Conservation (phyloP, 2,113 vertebrate genomes). For the Argyrosomus japonicus region DNA sequence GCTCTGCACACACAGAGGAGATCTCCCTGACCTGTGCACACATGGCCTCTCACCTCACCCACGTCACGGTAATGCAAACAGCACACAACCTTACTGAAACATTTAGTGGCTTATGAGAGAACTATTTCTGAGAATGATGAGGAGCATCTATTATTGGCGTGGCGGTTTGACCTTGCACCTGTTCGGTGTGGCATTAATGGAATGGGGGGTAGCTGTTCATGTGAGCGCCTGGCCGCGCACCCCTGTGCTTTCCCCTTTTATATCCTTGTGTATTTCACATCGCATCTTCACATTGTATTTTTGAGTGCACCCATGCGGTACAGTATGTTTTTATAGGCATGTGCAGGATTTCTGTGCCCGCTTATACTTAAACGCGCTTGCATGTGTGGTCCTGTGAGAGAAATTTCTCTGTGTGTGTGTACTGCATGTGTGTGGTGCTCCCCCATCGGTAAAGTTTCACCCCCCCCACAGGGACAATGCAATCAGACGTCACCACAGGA, state of each 20-base stretch:
- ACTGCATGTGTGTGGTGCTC: constrained; percentile 59
- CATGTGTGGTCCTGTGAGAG: constrained; percentile 39
- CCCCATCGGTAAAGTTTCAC: constrained; percentile 68
- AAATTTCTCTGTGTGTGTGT: constrained; percentile 31
- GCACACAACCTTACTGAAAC: constrained; percentile 63
- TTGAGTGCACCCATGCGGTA: constrained; percentile 21
- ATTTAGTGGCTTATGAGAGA: constrained; percentile 70
- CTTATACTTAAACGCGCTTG: constrained; percentile 22
- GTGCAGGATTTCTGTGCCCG: constrained; percentile 1
- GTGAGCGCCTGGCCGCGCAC: constrained; percentile 28
- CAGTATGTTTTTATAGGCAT: constrained; percentile 25
- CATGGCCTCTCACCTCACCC: constrained; percentile 68
- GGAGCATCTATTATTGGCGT: constrained; percentile 75
- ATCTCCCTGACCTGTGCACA: constrained; percentile 64
- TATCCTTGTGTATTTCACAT: constrained; percentile 50
- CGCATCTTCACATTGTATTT: constrained; percentile 36
- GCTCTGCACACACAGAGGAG: constrained; percentile 61
- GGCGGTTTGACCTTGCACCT: constrained; percentile 80
- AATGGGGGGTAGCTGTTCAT: constrained; percentile 39
- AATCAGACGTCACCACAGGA: constrained; percentile 85
- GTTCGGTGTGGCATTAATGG: constrained; percentile 69
- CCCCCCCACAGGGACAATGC: constrained; percentile 76
- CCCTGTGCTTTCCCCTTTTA: constrained; percentile 21
- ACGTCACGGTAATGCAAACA: constrained; percentile 66
- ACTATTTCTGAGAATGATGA: constrained; percentile 76